phyloP scores from a whole-genome alignment of 1,140 invertebrate genomes.

The Drosophila kohkoa region DNA sequence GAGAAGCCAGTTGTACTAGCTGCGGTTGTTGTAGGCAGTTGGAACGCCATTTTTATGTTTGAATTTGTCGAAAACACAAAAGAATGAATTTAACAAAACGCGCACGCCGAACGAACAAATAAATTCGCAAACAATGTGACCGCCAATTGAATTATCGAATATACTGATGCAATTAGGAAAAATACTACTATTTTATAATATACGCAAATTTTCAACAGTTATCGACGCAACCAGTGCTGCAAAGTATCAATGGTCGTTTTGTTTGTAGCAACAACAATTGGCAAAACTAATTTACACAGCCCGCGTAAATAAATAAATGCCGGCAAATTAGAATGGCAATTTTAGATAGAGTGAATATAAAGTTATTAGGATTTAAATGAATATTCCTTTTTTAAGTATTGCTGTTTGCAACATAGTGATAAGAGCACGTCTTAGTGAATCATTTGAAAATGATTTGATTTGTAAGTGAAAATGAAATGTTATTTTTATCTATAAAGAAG shows the following conservation, averaged over 20 bases:
- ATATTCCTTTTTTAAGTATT: not conserved
- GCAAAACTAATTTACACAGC: constrained; percentile 18
- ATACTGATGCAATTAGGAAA: too few species aligned
- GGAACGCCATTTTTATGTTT: constrained; percentile 62
- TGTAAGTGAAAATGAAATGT: constrained; percentile 24
- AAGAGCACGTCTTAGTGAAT: not conserved
- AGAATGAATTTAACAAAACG: constrained; percentile 25
- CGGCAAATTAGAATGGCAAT: not conserved
- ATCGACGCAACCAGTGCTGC: constrained; percentile 18
- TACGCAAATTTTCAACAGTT: not conserved
- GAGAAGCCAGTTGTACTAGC: constrained; percentile 44
- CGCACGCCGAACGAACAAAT: constrained; percentile 33
- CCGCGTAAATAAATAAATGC: constrained; percentile 24
- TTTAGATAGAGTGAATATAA: not conserved
- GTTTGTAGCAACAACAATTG: constrained; percentile 9
- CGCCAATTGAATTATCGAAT: too few species aligned
- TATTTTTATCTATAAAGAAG: constrained; percentile 17
- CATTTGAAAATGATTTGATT: constrained; percentile 29
- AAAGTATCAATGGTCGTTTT: constrained; percentile 13
- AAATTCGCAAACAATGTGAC: constrained; percentile 1
- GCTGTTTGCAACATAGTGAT: not conserved
- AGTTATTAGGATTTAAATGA: not conserved
- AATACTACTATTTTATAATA: too few species aligned
- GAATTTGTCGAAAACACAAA: not conserved
- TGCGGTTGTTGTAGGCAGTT: constrained; percentile 66